Evolutionary conservation across 2,888 invertebrate species (phyloP).

Genomic region (Platycheirus rosarum): DNA sequence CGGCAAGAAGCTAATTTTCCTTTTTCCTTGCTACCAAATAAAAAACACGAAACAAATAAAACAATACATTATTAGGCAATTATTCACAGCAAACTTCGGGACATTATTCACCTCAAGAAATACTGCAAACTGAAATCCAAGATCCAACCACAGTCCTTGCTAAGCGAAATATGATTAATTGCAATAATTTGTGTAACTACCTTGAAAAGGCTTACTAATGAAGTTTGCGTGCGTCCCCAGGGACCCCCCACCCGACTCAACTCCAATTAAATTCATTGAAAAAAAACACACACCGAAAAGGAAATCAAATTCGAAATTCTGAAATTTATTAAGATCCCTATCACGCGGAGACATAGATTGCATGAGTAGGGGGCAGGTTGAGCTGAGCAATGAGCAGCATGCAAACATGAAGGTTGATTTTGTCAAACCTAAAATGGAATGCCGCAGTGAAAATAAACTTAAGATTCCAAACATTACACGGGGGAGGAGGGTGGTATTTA

Average conservation of each 20-base stretch:
- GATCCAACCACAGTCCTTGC: constrained; percentile 12
- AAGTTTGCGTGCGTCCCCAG: constrained; percentile 50
- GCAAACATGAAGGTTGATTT: constrained; percentile 44
- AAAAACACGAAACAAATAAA: constrained; percentile 48
- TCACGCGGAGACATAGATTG: constrained; percentile 44
- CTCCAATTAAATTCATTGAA: constrained; percentile 56
- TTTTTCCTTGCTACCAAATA: constrained; percentile 5
- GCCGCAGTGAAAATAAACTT: constrained; percentile 20
- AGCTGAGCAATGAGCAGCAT: constrained; percentile 34
- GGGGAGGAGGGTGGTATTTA: constrained; percentile 47
- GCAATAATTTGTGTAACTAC: constrained; percentile 72
- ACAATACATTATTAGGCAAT: constrained; percentile 52
- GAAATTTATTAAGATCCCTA: constrained; percentile 70
- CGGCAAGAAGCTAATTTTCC: constrained; percentile 58
- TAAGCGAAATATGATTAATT: constrained; percentile 72
- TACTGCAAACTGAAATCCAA: not conserved
- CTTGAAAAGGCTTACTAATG: constrained; percentile 65
- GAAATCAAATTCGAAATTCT: constrained; percentile 68
- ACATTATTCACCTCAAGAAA: constrained; percentile 26
- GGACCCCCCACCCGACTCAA: constrained; percentile 9
- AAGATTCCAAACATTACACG: not conserved
- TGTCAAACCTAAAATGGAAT: constrained; percentile 30
- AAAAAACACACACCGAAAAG: constrained; percentile 25
- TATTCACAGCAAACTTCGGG: constrained; percentile 41
- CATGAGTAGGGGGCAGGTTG: not conserved